phyloP scores from a whole-genome alignment of 1,140 invertebrate genomes.

The Idris sp. region DNA sequence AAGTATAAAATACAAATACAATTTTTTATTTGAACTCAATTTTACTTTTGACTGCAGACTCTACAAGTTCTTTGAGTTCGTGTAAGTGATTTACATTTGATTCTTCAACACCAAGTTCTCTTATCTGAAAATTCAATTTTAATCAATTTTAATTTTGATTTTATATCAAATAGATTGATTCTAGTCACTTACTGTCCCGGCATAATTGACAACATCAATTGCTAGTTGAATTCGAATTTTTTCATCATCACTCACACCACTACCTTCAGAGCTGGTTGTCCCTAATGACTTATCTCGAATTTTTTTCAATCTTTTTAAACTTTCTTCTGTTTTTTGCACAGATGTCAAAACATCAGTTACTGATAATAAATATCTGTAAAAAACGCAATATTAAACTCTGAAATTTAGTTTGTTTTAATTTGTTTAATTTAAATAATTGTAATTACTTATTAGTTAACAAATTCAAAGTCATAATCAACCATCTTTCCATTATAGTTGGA shows the following conservation, averaged over 20 bases:
- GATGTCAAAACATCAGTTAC: constrained; percentile 93
- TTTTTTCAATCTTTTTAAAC: constrained; percentile 91
- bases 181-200: constrained; percentile 65
- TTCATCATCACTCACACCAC: constrained; percentile 89
- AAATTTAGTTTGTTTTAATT: too few relatives aligned
- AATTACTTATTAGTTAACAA: constrained; percentile 80
- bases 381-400: constrained; percentile 6
- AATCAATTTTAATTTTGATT: too few relatives aligned
- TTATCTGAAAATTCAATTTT: constrained; percentile 24
- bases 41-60: constrained; percentile 70
- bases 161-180: too few relatives aligned
- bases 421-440: constrained; percentile 11
- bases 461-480: constrained; percentile 81
- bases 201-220: constrained; percentile 87
- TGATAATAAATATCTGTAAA: constrained; percentile 86
- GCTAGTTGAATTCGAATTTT: constrained; percentile 94
- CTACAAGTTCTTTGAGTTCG: constrained; percentile 70
- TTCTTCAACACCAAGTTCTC: constrained; percentile 39
- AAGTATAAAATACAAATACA: too few relatives aligned
- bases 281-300: constrained; percentile 84
- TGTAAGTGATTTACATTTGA: constrained; percentile 40
- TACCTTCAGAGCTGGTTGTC: constrained; percentile 72
- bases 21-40: constrained; percentile 42
- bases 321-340: constrained; percentile 96
- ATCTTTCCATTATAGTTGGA: constrained; percentile 78